Conservation (phyloP, 2,888 invertebrate species). For the Enchytraeus crypticus region DNA sequence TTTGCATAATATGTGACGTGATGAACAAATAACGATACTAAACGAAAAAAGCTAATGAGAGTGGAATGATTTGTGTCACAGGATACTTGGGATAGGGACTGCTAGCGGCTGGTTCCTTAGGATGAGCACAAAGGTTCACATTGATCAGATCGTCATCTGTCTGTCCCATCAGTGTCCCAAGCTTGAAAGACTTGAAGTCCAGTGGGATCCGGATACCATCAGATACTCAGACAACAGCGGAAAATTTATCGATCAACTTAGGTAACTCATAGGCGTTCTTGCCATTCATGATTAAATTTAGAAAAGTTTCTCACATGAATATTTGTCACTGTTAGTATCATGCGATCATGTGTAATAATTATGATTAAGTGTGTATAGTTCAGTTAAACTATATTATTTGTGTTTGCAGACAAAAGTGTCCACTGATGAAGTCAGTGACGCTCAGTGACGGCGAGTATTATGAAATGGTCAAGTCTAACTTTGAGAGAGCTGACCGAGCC, state of each 20-base stretch:
- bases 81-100: conserved; percentile 93
- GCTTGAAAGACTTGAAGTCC: conserved; percentile 81
- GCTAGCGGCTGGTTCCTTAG: conserved; percentile 90
- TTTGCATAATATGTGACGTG: too few species aligned
- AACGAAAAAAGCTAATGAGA: too few species aligned
- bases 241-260: conserved; percentile 93
- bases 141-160: conserved; percentile 89
- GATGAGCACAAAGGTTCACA: conserved; percentile 66
- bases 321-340: too few species aligned
- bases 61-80: too few species aligned
- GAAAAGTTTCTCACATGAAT: too few species aligned
- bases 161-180: conserved; percentile 84
- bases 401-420: conserved; percentile 65
- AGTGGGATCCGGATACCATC: conserved; percentile 97
- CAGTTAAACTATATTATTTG: too few species aligned
- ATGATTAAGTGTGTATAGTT: too few species aligned
- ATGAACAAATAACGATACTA: too few species aligned
- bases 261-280: too few species aligned
- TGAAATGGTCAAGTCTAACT: conserved; percentile 97
- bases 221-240: conserved; percentile 98
- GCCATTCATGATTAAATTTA: too few species aligned
- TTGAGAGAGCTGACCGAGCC: conserved; percentile 85
- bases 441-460: conserved; percentile 97
- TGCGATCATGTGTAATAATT: too few species aligned
- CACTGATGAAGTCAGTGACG: conserved; percentile 84